Conservation (phyloP, 2,797 vertebrate genomes). For the Mycteria americana region DNA sequence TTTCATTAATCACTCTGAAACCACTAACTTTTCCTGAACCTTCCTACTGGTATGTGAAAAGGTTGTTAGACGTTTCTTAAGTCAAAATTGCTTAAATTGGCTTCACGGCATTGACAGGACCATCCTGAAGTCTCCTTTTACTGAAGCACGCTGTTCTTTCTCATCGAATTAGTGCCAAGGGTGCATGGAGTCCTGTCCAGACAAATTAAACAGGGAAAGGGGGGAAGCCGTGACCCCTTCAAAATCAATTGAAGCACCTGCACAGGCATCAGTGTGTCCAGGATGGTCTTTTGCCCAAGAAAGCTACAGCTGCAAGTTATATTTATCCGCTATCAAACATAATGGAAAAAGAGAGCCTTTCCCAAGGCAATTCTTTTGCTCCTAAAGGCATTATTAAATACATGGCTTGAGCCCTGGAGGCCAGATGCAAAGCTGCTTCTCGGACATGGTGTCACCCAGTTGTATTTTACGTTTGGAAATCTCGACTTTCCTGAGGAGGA, state of each 20-base stretch:
- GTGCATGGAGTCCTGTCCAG: not conserved
- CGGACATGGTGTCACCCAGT: not conserved
- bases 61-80: not conserved
- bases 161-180: not conserved
- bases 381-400: not conserved
- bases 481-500: not conserved
- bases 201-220: not conserved
- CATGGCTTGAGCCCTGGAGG: not conserved
- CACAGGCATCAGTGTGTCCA: not conserved
- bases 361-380: not conserved
- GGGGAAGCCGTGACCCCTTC: not conserved
- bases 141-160: not conserved
- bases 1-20: conserved; percentile 25
- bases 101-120: not conserved
- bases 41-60: not conserved
- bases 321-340: not conserved
- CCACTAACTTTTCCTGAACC: not conserved
- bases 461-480: not conserved
- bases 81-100: conserved; percentile 14
- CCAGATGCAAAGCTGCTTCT: not conserved
- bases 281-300: not conserved
- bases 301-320: not conserved
- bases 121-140: not conserved
- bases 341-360: not conserved
- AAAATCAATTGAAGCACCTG: not conserved